phyloP scores from a whole-genome alignment of 2,797 vertebrate species.

The Onychomys arenicola region DNA sequence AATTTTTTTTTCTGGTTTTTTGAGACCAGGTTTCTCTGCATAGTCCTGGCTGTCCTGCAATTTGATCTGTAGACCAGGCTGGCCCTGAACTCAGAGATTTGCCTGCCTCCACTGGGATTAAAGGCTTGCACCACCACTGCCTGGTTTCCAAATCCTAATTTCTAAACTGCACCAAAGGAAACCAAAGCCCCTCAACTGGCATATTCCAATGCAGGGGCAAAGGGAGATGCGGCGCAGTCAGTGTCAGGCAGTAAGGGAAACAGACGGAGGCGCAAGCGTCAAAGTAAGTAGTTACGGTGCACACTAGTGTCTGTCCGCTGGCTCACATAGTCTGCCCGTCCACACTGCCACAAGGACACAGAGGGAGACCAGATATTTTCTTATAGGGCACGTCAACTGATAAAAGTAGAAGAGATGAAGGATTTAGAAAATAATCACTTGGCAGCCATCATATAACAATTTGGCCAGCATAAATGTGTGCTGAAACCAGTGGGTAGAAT shows the following conservation, averaged over 20 bases:
- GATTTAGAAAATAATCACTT: constrained; percentile 39
- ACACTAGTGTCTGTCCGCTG: neutral
- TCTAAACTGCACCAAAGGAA: constrained; percentile 13
- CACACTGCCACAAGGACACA: constrained; percentile 12
- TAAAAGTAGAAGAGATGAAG: constrained; percentile 3
- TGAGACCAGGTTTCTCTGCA: neutral
- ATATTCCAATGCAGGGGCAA: neutral
- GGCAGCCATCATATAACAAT: constrained; percentile 40
- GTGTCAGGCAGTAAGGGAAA: neutral
- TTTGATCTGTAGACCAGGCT: neutral
- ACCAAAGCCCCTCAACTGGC: constrained; percentile 16
- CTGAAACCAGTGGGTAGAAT: constrained; percentile 18
- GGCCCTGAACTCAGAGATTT: neutral
- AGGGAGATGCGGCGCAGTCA: neutral
- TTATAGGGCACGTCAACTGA: neutral
- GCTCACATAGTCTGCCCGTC: neutral
- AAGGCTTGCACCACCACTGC: neutral
- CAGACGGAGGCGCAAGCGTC: neutral
- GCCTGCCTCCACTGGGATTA: neutral
- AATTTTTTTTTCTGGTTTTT: neutral
- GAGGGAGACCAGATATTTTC: neutral
- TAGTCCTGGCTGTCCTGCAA: neutral
- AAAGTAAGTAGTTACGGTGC: constrained; percentile 17
- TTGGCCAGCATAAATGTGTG: constrained; percentile 27
- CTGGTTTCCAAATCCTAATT: neutral